These are phyloP conservation scores for Papilio aristodemus DNA, from an alignment of 1,140 invertebrate genomes.

Conservation along the genomic window DNA sequence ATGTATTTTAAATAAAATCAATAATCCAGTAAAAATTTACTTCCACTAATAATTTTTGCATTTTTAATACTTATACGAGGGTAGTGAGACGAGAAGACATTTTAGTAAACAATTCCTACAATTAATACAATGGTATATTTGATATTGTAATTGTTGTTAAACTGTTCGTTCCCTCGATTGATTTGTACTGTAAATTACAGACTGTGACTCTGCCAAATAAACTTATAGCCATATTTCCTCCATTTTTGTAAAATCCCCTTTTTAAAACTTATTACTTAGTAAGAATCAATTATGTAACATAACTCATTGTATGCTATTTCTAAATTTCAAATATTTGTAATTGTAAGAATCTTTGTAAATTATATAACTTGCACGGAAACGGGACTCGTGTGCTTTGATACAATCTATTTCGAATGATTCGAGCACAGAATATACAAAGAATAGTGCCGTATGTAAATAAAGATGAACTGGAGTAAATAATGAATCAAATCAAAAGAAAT, in stretches of 20 bases:
- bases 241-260: constrained; percentile 34
- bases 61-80: constrained; percentile 31
- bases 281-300: constrained; percentile 29
- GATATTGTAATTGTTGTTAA: neutral
- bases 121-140: no score
- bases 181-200: constrained; percentile 33
- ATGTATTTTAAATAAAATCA: neutral
- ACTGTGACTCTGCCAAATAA: constrained; percentile 57
- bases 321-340: constrained; percentile 30
- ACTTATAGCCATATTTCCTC: constrained; percentile 36
- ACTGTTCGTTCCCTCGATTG: constrained; percentile 1
- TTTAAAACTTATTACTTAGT: constrained; percentile 11
- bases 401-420: no score
- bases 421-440: no score
- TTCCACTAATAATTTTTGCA: constrained; percentile 22
- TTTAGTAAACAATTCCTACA: no score
- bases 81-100: neutral
- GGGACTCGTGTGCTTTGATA: constrained; percentile 13
- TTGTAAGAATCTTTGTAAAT: constrained; percentile 38
- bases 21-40: neutral
- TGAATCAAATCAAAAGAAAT: no score
- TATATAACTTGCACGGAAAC: constrained; percentile 30
- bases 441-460: no score
- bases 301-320: constrained; percentile 26
- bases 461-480: no score